A percentile compares a stretch with the other conserved stretches of the same genome.
phyloP scores from a whole-genome alignment of 2,888 invertebrate species.

The Sarcophaga carnaria region DNA sequence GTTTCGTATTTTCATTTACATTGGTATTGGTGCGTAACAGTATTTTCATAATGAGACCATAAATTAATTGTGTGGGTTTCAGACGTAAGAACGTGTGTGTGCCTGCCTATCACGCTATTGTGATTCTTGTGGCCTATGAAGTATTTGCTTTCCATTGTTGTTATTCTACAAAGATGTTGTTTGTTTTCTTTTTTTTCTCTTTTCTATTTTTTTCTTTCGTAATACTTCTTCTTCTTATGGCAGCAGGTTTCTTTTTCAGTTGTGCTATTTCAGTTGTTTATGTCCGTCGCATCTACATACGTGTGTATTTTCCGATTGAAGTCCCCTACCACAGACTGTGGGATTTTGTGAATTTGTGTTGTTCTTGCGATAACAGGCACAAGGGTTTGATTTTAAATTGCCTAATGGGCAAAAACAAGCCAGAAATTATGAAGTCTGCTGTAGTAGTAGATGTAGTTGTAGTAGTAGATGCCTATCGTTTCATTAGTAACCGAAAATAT shows the following conservation, averaged over 20 bases:
- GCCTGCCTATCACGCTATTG: no score
- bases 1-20: not conserved
- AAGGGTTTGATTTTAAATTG: constrained; percentile 53
- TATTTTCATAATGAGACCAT: constrained; percentile 75
- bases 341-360: not conserved
- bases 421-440: constrained; percentile 41
- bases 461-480: not conserved
- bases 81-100: not conserved
- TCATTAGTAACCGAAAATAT: constrained; percentile 6
- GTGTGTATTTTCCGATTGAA: constrained; percentile 28
- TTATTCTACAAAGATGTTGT: no score
- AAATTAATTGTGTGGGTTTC: constrained; percentile 75
- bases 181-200: no score
- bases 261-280: no score
- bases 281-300: not conserved
- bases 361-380: not conserved
- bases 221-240: no score
- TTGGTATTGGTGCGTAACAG: constrained; percentile 17
- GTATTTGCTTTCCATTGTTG: no score
- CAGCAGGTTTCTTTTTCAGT: no score
- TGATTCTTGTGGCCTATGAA: no score
- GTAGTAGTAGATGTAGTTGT: not conserved
- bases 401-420: constrained; percentile 51
- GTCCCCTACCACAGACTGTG: not conserved
- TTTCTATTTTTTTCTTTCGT: no score